Conservation (phyloP, 1,140 invertebrate genomes). For the Lepidotrigona ventralis region DNA sequence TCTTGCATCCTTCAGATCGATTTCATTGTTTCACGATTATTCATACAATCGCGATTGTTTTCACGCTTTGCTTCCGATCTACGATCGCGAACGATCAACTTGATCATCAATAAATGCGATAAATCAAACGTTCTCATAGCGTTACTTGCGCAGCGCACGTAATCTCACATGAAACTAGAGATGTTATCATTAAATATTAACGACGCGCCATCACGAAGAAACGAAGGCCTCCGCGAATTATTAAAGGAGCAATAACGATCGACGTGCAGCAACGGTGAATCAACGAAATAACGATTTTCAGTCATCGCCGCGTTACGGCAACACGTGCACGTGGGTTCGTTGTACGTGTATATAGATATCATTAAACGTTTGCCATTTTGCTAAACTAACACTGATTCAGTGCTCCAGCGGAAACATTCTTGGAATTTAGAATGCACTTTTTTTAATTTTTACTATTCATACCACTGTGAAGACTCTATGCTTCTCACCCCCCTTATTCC, state of each 20-base stretch:
- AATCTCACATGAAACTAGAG: conserved; percentile 49
- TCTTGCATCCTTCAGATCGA: too few species aligned
- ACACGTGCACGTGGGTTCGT: conserved; percentile 65
- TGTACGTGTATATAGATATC: conserved; percentile 46
- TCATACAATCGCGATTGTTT: neutral
- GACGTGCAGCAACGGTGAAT: conserved; percentile 61
- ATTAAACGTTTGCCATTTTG: conserved; percentile 45
- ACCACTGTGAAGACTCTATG: too few species aligned
- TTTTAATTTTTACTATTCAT: neutral
- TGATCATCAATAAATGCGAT: conserved; percentile 41
- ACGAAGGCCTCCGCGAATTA: conserved; percentile 63
- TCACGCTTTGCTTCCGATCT: neutral
- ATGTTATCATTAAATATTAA: conserved; percentile 65
- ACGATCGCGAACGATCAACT: conserved; percentile 15
- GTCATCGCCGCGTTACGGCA: conserved; percentile 63
- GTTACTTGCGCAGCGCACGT: conserved; percentile 37
- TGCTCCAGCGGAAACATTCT: neutral
- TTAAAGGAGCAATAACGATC: conserved; percentile 64
- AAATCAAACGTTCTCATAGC: conserved; percentile 27
- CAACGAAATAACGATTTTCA: conserved; percentile 75
- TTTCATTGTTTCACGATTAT: neutral
- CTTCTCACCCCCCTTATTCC: neutral
- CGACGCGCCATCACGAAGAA: conserved; percentile 63
- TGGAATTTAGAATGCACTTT: conserved; percentile 7
- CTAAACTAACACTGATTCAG: conserved; percentile 21